Percentiles rank a stretch among this genome's conserved stretches.
Evolutionary conservation across 2,797 vertebrate species (phyloP).

Genomic region (Staurois parvus): DNA sequence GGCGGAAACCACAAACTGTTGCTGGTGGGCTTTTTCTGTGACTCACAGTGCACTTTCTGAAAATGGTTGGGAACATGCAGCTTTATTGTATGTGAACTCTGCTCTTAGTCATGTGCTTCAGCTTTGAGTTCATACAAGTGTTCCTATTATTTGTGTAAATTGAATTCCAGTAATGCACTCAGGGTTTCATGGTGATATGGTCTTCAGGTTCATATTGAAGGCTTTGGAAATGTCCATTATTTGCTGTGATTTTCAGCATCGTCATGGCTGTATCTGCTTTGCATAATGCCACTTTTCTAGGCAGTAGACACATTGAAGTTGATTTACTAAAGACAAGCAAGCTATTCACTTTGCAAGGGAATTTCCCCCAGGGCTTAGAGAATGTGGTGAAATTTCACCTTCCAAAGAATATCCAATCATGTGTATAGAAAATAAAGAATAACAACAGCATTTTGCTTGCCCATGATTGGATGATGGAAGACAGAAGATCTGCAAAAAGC

Average conservation of each 20-base stretch:
- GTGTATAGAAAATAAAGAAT: no score
- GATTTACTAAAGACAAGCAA: no score
- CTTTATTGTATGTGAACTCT: constrained; percentile 7
- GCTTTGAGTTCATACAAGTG: background rate
- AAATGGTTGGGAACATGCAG: constrained; percentile 18
- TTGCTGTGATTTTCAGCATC: background rate
- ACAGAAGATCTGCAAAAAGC: no score
- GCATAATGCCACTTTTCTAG: background rate
- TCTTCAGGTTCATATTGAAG: background rate
- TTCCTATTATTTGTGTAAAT: background rate
- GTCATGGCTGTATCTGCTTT: background rate
- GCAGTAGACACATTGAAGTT: background rate
- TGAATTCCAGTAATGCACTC: background rate
- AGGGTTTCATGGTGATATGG: background rate
- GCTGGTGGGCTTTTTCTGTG: constrained; percentile 40
- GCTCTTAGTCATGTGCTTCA: background rate
- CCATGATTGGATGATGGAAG: no score
- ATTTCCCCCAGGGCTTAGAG: no score
- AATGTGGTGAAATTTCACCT: no score
- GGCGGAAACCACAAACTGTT: constrained; percentile 41
- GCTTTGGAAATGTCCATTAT: background rate
- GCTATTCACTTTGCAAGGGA: no score
- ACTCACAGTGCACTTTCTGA: constrained; percentile 19
- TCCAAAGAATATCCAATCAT: no score
- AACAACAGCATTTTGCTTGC: no score